Percentiles rank a stretch among this genome's conserved stretches.
Evolutionary conservation across 2,888 invertebrate species (phyloP).

Genomic region (Parnassius smintheus): DNA sequence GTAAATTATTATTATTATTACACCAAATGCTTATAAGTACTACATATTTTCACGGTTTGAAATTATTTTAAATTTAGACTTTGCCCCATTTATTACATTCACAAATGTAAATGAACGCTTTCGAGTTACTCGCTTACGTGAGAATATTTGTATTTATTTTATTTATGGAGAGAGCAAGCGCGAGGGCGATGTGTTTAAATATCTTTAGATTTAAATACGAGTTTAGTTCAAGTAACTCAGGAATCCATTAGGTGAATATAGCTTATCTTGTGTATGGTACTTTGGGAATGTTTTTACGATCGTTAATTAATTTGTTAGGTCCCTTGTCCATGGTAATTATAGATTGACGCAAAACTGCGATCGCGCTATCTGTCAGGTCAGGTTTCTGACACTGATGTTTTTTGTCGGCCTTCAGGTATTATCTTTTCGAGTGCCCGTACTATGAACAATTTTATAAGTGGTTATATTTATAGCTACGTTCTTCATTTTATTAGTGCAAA

Average conservation of each 20-base stretch:
- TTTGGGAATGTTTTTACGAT: conserved; percentile 40
- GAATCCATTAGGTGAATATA: conserved; percentile 73
- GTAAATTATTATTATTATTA: no score
- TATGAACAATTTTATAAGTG: conserved; percentile 17
- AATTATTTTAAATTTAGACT: conserved; percentile 68
- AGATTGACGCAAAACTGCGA: conserved; percentile 22
- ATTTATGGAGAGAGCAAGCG: conserved; percentile 72
- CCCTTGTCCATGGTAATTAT: conserved; percentile 38
- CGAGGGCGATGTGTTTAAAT: conserved; percentile 78
- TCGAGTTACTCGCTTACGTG: conserved; percentile 77
- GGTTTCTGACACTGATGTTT: conserved; percentile 26
- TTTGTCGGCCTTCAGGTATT: conserved; percentile 22
- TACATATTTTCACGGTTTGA: conserved; percentile 1
- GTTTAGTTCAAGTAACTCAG: conserved; percentile 65
- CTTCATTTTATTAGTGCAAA: conserved; percentile 13
- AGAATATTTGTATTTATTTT: conserved; percentile 81
- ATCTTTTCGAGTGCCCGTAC: conserved; percentile 19
- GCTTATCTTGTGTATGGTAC: conserved; percentile 60
- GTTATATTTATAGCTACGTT: conserved; percentile 17
- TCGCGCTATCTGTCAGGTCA: conserved; percentile 22
- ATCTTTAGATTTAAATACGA: conserved; percentile 76
- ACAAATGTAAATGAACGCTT: conserved; percentile 78
- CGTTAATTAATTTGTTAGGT: conserved; percentile 53
- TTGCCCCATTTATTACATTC: conserved; percentile 79
- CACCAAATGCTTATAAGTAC: background rate